A percentile compares a stretch with the other conserved stretches of the same genome.
Conservation (phyloP, 2,797 vertebrate genomes). For the Tenualosa ilisha region DNA sequence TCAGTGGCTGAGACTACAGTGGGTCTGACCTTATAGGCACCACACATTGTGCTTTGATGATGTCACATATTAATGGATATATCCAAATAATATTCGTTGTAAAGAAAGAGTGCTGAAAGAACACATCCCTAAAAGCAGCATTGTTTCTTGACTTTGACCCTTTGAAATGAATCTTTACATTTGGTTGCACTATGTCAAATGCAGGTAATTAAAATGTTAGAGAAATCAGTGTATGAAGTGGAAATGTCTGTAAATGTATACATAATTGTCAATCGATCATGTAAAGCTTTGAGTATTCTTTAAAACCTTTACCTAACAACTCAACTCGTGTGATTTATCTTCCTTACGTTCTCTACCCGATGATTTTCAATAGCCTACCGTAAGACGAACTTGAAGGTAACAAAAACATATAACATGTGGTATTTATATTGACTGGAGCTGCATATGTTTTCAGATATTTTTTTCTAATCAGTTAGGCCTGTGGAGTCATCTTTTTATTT, state of each 20-base stretch:
- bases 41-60: slow-evolving; percentile 65
- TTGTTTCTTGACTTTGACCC: slow-evolving; percentile 31
- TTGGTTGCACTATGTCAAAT: slow-evolving; percentile 61
- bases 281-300: slow-evolving; percentile 64
- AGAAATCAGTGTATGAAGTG: slow-evolving; percentile 41
- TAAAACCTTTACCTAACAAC: slow-evolving; percentile 64
- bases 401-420: too few species aligned
- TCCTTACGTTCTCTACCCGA: neutral
- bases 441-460: neutral
- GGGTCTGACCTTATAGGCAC: slow-evolving; percentile 52
- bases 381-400: too few species aligned
- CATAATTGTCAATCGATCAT: slow-evolving; percentile 56
- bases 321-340: slow-evolving; percentile 32
- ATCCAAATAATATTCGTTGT: slow-evolving; percentile 30
- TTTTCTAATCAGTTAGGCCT: neutral
- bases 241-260: slow-evolving; percentile 59
- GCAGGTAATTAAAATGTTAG: slow-evolving; percentile 58
- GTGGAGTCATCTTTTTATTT: neutral
- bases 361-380: too few species aligned
- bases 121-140: neutral
- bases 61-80: slow-evolving; percentile 67
- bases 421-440: neutral
- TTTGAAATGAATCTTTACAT: slow-evolving; percentile 52
- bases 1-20: slow-evolving; percentile 58
- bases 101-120: slow-evolving; percentile 36